These are phyloP conservation scores for Aradus depressus DNA, from an alignment of 2,888 invertebrate species.

Conservation along the genomic window DNA sequence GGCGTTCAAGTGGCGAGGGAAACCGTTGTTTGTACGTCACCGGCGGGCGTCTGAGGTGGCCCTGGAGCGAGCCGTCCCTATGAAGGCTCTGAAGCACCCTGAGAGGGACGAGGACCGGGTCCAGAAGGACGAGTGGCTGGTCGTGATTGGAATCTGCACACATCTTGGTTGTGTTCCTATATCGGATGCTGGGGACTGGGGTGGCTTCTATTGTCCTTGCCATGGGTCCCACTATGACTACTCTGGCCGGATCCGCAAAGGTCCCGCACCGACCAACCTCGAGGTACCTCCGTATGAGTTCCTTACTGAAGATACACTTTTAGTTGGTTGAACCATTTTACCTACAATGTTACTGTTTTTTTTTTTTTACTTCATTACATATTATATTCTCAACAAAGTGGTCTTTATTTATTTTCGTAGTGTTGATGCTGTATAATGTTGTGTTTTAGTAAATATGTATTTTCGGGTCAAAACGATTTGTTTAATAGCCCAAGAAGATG, in stretches of 20 bases:
- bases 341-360: no score
- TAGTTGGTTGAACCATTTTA: no score
- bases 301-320: constrained; percentile 45
- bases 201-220: constrained; percentile 97
- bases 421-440: no score
- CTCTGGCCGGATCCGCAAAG: constrained; percentile 94
- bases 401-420: no score
- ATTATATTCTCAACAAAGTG: no score
- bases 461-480: no score
- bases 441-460: no score
- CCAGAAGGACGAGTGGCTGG: constrained; percentile 78
- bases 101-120: constrained; percentile 68
- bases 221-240: constrained; percentile 98
- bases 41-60: constrained; percentile 34
- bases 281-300: constrained; percentile 79
- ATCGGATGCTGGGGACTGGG: constrained; percentile 82
- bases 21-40: constrained; percentile 60
- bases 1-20: constrained; percentile 98
- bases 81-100: constrained; percentile 65
- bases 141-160: constrained; percentile 91
- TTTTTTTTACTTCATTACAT: no score
- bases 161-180: constrained; percentile 97
- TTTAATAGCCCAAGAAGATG: no score
- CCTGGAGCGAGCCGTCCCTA: constrained; percentile 13
- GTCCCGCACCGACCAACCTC: constrained; percentile 89